Percentiles rank a stretch among this genome's conserved stretches.
These are phyloP conservation scores for Fragum whitleyi DNA, from an alignment of 2,888 invertebrate species.

Conservation along the genomic window DNA sequence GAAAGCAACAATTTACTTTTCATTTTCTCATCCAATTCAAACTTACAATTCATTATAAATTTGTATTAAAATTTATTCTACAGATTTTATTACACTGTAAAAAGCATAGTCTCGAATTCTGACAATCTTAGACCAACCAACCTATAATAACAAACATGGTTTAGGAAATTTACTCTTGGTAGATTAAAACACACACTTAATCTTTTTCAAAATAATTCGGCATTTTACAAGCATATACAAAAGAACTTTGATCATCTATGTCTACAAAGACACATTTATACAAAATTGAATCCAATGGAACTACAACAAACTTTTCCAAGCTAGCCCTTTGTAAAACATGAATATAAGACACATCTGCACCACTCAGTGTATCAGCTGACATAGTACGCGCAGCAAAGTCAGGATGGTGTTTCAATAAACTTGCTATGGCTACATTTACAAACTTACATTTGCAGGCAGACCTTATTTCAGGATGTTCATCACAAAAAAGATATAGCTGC, in stretches of 20 bases:
- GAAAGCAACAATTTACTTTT: too few species aligned
- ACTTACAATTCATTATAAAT: too few species aligned
- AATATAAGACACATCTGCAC: neutral
- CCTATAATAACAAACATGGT: too few species aligned
- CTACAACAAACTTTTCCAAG: too few species aligned
- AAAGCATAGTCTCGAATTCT: too few species aligned
- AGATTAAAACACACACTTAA: neutral
- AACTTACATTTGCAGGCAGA: neutral
- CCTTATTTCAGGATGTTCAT: neutral
- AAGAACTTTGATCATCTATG: neutral
- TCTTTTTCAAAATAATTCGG: slow-evolving; percentile 22
- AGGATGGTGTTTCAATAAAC: neutral
- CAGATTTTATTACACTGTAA: too few species aligned
- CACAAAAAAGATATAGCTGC: neutral
- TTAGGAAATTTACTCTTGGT: neutral
- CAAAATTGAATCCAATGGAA: neutral
- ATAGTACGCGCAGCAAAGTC: neutral
- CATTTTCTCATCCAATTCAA: too few species aligned
- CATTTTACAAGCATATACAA: slow-evolving; percentile 20
- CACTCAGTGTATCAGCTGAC: neutral
- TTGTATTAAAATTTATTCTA: too few species aligned
- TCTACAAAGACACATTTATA: slow-evolving; percentile 15
- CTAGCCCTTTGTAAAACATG: too few species aligned
- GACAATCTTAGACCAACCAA: too few species aligned
- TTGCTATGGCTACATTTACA: neutral